phyloP scores from a whole-genome alignment of 2,113 vertebrate species.

The Hypomesus transpacificus region DNA sequence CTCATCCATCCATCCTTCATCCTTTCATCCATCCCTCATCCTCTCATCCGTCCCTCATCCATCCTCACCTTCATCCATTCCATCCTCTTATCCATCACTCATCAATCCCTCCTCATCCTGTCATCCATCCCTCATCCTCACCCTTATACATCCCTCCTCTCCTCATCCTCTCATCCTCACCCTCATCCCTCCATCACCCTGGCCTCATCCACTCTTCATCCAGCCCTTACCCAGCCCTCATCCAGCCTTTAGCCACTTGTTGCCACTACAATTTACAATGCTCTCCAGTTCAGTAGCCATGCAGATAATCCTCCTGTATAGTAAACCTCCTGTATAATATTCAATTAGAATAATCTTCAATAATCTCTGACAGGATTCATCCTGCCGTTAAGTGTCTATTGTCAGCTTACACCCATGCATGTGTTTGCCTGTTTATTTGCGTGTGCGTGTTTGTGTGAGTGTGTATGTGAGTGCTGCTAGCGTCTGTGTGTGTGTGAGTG shows the following conservation, averaged over 20 bases:
- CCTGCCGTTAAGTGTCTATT: constrained; percentile 52
- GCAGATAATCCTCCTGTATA: constrained; percentile 67
- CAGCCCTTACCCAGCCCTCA: neutral
- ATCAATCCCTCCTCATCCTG: no score
- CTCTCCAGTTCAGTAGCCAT: constrained; percentile 69
- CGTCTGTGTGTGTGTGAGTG: constrained; percentile 60
- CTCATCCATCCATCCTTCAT: no score
- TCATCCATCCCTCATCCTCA: no score
- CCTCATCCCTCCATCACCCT: no score
- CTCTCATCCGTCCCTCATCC: no score
- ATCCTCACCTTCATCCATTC: no score
- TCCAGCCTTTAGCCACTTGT: no score
- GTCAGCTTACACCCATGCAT: neutral
- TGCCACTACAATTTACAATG: constrained; percentile 48
- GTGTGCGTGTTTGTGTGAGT: constrained; percentile 8
- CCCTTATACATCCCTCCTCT: no score
- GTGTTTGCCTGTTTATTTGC: constrained; percentile 19
- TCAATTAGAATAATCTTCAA: constrained; percentile 67
- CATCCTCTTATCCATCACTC: no score
- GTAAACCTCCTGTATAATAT: constrained; percentile 65
- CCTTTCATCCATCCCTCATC: constrained; percentile 10
- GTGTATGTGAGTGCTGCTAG: constrained; percentile 44
- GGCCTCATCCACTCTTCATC: no score
- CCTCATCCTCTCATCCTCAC: no score
- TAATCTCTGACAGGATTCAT: constrained; percentile 69